Evolutionary conservation across 1,140 invertebrate species (phyloP).

Genomic region (Leptinotarsa lineolata): DNA sequence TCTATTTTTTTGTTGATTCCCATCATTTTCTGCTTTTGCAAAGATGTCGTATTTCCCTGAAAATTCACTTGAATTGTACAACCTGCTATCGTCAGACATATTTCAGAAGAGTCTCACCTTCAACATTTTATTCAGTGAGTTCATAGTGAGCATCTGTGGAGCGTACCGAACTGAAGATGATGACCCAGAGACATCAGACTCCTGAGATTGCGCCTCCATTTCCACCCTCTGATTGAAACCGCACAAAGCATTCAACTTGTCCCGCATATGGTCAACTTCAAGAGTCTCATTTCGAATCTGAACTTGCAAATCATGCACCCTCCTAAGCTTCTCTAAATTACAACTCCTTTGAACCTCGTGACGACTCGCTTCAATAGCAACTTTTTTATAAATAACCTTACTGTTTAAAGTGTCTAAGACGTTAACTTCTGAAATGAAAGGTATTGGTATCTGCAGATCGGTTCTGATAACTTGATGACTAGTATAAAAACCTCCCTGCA

Average conservation of each 20-base stretch:
- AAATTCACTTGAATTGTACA: slow-evolving; percentile 3
- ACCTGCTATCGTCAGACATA: background rate
- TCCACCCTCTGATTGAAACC: slow-evolving; percentile 6
- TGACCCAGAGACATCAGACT: slow-evolving; percentile 19
- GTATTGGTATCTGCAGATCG: slow-evolving; percentile 45
- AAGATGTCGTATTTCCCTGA: slow-evolving; percentile 57
- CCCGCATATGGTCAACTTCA: slow-evolving; percentile 60
- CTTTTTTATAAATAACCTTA: slow-evolving; percentile 46
- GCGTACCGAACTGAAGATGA: slow-evolving; percentile 38
- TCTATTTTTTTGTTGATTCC: slow-evolving; percentile 63
- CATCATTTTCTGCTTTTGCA: slow-evolving; percentile 59
- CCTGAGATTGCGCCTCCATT: background rate
- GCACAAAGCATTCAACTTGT: slow-evolving; percentile 56
- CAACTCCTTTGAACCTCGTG: slow-evolving; percentile 75
- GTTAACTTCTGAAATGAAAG: slow-evolving; percentile 51
- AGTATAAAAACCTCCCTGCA: slow-evolving; percentile 85
- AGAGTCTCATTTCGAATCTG: slow-evolving; percentile 63
- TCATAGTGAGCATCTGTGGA: slow-evolving; percentile 58
- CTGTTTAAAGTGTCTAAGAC: slow-evolving; percentile 40
- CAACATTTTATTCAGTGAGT: slow-evolving; percentile 59
- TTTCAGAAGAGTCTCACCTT: slow-evolving; percentile 50
- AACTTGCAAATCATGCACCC: slow-evolving; percentile 63
- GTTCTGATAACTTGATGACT: slow-evolving; percentile 52
- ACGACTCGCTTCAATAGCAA: slow-evolving; percentile 56
- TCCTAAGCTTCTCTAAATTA: slow-evolving; percentile 70